Percentiles rank a stretch among this genome's conserved stretches.
phyloP scores from a whole-genome alignment of 2,797 vertebrate species.

The Pogoniulus pusillus region DNA sequence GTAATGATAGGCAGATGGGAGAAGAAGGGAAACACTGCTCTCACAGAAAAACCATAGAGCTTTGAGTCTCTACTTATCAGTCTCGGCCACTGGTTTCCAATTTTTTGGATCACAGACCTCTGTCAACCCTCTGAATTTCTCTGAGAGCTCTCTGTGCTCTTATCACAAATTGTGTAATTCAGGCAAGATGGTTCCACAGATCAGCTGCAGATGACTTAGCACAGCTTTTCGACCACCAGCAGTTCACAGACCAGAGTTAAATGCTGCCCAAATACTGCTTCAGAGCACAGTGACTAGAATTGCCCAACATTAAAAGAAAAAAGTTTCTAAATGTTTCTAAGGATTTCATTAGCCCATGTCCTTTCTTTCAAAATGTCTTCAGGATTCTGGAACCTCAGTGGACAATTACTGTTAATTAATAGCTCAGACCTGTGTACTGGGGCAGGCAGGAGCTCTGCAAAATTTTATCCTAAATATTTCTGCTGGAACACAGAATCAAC shows the following conservation, averaged over 20 bases:
- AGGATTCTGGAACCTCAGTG: not conserved
- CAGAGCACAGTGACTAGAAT: not conserved
- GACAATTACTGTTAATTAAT: not conserved
- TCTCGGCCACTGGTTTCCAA: conserved; percentile 55
- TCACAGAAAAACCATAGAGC: conserved; percentile 29
- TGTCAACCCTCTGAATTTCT: conserved; percentile 61
- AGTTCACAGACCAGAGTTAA: not conserved
- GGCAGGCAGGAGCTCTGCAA: not conserved
- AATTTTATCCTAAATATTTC: not conserved
- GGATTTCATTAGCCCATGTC: not conserved
- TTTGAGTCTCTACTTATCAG: conserved; percentile 60
- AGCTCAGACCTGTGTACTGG: not conserved
- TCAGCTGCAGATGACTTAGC: conserved; percentile 49
- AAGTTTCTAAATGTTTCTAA: not conserved
- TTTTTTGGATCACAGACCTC: conserved; percentile 70
- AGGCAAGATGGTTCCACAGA: conserved; percentile 62
- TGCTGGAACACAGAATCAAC: not conserved
- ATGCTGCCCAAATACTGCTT: not conserved
- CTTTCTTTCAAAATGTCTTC: not conserved
- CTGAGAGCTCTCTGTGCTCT: conserved; percentile 51
- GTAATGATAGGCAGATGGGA: conserved; percentile 63
- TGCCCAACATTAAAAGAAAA: not conserved
- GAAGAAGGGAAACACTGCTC: conserved; percentile 45
- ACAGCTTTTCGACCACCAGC: conserved; percentile 53
- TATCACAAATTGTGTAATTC: conserved; percentile 67